Conservation (phyloP, 2,797 vertebrate genomes). For the Hyperoplus immaculatus region DNA sequence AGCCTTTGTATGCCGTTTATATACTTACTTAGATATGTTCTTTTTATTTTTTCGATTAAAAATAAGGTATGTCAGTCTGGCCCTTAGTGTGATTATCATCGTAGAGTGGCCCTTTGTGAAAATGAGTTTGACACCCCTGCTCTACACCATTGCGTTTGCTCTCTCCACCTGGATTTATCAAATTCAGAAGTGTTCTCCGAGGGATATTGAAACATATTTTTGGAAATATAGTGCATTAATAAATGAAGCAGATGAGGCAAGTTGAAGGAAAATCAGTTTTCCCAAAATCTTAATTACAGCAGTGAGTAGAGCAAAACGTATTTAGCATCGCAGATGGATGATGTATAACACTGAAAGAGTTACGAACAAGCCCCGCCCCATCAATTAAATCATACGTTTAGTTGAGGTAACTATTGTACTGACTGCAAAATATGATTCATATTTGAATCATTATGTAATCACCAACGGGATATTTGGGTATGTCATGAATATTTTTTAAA, state of each 20-base stretch:
- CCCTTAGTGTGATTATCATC: no score
- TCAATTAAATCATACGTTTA: conserved; percentile 21
- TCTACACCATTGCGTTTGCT: background rate
- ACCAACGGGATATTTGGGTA: conserved; percentile 18
- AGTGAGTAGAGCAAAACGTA: conserved; percentile 23
- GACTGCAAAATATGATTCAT: background rate
- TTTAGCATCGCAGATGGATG: conserved; percentile 25
- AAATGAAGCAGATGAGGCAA: conserved; percentile 50
- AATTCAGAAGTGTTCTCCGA: conserved; percentile 13
- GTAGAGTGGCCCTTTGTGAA: no score
- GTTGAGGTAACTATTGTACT: background rate
- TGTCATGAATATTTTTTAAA: conserved; percentile 21
- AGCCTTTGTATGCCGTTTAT: no score
- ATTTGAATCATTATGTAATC: background rate
- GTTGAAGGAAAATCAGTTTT: conserved; percentile 36
- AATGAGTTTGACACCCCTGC: background rate
- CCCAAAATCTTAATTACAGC: conserved; percentile 17
- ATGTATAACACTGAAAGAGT: conserved; percentile 50
- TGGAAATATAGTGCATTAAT: conserved; percentile 35
- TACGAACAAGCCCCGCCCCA: background rate
- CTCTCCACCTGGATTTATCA: background rate
- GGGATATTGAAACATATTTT: conserved; percentile 24
- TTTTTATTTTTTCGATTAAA: no score
- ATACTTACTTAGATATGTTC: no score
- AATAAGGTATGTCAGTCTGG: no score